These are phyloP conservation scores for Atethmia centrago DNA, from an alignment of 2,888 invertebrate genomes.

Conservation along the genomic window DNA sequence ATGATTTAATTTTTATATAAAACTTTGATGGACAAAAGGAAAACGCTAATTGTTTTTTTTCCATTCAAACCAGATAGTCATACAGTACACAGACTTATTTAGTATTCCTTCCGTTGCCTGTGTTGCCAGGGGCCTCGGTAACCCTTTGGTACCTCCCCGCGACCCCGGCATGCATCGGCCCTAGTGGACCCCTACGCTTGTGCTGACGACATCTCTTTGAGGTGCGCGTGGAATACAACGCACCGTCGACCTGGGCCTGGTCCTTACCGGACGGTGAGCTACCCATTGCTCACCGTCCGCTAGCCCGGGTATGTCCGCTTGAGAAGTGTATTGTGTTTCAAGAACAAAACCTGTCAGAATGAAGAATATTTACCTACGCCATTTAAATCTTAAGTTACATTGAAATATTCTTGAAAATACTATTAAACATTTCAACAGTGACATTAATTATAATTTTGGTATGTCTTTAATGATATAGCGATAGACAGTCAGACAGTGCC, in stretches of 20 bases:
- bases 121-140: no score
- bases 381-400: constrained; percentile 16
- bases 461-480: constrained; percentile 13
- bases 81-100: not conserved
- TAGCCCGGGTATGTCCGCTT: not conserved
- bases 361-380: not conserved
- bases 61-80: not conserved
- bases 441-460: constrained; percentile 23
- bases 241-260: no score
- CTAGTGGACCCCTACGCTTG: no score
- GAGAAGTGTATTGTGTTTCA: constrained; percentile 24
- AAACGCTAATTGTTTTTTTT: not conserved
- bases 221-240: no score
- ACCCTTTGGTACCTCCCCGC: no score
- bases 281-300: no score
- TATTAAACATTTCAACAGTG: constrained; percentile 5
- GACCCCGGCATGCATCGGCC: no score
- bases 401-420: not conserved
- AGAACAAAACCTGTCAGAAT: constrained; percentile 11
- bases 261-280: no score
- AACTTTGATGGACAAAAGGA: not conserved
- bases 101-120: not conserved
- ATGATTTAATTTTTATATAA: not conserved
- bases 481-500: constrained; percentile 3
- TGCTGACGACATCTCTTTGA: no score